Evolutionary conservation across 1,140 invertebrate species (phyloP).

Genomic region (Heliothis subflexa): DNA sequence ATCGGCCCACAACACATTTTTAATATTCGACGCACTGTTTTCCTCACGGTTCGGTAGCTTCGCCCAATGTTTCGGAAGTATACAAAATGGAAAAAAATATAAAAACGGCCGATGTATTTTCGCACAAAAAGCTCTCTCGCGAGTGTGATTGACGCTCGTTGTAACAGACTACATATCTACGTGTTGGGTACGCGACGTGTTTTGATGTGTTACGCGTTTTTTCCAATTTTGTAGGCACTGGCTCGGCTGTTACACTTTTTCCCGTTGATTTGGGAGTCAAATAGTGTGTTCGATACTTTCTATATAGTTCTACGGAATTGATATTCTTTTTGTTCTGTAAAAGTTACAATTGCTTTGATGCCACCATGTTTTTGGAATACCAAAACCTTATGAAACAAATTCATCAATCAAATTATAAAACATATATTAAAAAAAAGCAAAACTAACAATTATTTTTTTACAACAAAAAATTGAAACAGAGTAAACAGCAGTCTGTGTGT

Average conservation of each 20-base stretch:
- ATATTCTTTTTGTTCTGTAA: not conserved
- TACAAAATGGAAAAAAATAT: constrained; percentile 64
- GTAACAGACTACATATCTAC: constrained; percentile 16
- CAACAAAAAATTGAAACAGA: constrained; percentile 1
- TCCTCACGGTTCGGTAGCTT: constrained; percentile 59
- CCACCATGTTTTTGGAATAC: too few relatives aligned
- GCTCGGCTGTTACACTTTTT: not conserved
- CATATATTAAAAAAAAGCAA: too few relatives aligned
- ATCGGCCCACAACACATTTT: constrained; percentile 62
- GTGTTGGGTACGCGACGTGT: constrained; percentile 5
- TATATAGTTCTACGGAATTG: not conserved
- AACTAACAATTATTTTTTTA: not conserved
- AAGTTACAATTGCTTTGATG: not conserved
- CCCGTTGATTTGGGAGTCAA: constrained; percentile 17
- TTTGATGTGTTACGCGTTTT: constrained; percentile 38
- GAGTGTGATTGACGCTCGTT: constrained; percentile 56
- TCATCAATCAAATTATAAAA: too few relatives aligned
- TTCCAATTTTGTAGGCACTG: constrained; percentile 24
- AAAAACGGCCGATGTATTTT: constrained; percentile 56
- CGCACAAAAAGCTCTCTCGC: constrained; percentile 51
- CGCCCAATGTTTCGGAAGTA: constrained; percentile 70
- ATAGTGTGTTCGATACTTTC: constrained; percentile 3
- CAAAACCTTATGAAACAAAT: too few relatives aligned
- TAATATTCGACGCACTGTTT: constrained; percentile 68
- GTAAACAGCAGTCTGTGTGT: constrained; percentile 11